Conservation (phyloP, 2,888 invertebrate genomes). For the Hirtodrosophila histrioides region DNA sequence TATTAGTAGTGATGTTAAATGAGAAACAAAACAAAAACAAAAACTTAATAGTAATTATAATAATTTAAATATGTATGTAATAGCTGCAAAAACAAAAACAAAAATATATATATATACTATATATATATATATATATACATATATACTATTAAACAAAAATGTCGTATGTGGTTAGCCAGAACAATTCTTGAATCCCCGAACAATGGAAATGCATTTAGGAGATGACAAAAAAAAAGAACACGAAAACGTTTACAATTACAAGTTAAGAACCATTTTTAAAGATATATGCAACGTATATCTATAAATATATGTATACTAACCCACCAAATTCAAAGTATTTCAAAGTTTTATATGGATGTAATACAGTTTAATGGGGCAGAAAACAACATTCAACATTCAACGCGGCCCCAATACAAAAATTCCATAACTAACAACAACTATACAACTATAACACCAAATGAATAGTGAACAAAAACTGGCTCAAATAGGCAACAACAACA, state of each 20-base stretch:
- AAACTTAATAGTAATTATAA: conserved; percentile 68
- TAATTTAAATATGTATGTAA: conserved; percentile 66
- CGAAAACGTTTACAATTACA: conserved; percentile 68
- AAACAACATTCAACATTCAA: conserved; percentile 23
- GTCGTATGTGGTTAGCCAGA: conserved; percentile 35
- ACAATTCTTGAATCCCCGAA: conserved; percentile 25
- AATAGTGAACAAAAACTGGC: conserved; percentile 10
- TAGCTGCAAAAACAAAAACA: conserved; percentile 38
- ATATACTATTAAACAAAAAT: conserved; percentile 9
- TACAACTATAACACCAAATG: conserved; percentile 31
- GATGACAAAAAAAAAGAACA: conserved; percentile 25
- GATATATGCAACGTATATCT: conserved; percentile 68
- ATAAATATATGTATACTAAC: conserved; percentile 79
- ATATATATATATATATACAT: background rate
- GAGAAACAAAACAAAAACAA: conserved; percentile 37
- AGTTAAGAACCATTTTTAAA: conserved; percentile 70
- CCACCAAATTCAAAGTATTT: conserved; percentile 81
- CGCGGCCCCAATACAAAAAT: conserved; percentile 14
- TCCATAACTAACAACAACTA: conserved; percentile 6
- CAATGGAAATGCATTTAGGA: conserved; percentile 57
- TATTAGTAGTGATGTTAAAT: conserved; percentile 81
- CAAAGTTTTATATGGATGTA: conserved; percentile 70
- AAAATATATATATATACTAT: conserved; percentile 9
- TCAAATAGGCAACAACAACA: conserved; percentile 25
- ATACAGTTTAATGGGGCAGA: conserved; percentile 30